Evolutionary conservation across 1,140 invertebrate genomes (phyloP).

Genomic region (Drosophila teissieri): DNA sequence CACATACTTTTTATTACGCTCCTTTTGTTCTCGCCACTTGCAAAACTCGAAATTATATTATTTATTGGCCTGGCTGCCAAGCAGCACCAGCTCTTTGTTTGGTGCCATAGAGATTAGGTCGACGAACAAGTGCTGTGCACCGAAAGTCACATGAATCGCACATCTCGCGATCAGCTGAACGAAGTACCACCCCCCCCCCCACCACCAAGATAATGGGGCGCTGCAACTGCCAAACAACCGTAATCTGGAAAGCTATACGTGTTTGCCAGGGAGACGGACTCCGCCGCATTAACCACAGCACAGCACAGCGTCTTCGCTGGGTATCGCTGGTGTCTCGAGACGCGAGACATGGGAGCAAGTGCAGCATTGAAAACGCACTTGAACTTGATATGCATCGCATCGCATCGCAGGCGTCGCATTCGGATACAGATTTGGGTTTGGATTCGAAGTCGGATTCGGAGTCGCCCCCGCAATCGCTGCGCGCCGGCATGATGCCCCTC

Average conservation of each 20-base stretch:
- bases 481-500: background rate
- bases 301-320: constrained; percentile 4
- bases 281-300: constrained; percentile 21
- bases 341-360: constrained; percentile 54
- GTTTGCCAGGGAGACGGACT: constrained; percentile 13
- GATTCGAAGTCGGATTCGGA: constrained; percentile 6
- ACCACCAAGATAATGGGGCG: constrained; percentile 20
- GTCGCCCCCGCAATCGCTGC: constrained; percentile 13
- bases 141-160: constrained; percentile 38
- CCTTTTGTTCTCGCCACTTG: background rate
- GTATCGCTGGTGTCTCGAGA: constrained; percentile 13
- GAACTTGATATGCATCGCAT: constrained; percentile 60
- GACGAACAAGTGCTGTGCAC: background rate
- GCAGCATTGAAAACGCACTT: constrained; percentile 54
- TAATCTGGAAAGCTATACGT: constrained; percentile 33
- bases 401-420: background rate
- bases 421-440: background rate
- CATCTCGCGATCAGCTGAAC: constrained; percentile 29
- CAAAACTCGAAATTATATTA: background rate
- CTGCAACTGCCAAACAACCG: constrained; percentile 14
- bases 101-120: constrained; percentile 1
- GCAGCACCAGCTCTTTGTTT: background rate
- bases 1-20: no score
- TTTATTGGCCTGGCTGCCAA: background rate
- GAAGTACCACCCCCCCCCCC: background rate